These are phyloP conservation scores for Xyliphius kryptos DNA, from an alignment of 2,113 vertebrate genomes.

Conservation along the genomic window DNA sequence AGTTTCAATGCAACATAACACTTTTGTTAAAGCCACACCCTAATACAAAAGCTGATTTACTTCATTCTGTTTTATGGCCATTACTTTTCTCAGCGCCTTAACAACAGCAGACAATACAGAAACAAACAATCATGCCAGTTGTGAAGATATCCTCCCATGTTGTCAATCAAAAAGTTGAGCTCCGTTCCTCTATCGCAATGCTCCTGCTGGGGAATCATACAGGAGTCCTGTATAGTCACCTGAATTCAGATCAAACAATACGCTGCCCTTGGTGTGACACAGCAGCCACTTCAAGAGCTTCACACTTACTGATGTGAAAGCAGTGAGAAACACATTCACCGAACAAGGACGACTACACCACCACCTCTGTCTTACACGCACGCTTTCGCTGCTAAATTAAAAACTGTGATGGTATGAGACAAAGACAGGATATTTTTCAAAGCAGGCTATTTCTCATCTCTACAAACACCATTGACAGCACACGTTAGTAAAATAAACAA, in stretches of 20 bases:
- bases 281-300: slow-evolving; percentile 69
- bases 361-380: slow-evolving; percentile 52
- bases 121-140: neutral
- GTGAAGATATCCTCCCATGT: slow-evolving; percentile 25
- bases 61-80: no score
- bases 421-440: slow-evolving; percentile 10
- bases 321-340: slow-evolving; percentile 55
- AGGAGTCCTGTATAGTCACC: slow-evolving; percentile 58
- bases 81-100: no score
- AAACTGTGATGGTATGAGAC: slow-evolving; percentile 24
- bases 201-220: slow-evolving; percentile 62
- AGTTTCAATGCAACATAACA: no score
- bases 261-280: slow-evolving; percentile 70
- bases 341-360: slow-evolving; percentile 51
- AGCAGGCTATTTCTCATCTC: no score
- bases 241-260: slow-evolving; percentile 66
- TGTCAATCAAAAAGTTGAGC: slow-evolving; percentile 63
- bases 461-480: no score
- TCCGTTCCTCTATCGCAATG: no score
- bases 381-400: slow-evolving; percentile 53
- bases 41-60: no score
- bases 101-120: no score
- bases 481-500: no score
- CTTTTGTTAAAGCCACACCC: no score
- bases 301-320: slow-evolving; percentile 67